Base-by-base conservation (phyloP, 2,113 vertebrate genomes). In the Oxygymnocypris stewartii region DNA sequence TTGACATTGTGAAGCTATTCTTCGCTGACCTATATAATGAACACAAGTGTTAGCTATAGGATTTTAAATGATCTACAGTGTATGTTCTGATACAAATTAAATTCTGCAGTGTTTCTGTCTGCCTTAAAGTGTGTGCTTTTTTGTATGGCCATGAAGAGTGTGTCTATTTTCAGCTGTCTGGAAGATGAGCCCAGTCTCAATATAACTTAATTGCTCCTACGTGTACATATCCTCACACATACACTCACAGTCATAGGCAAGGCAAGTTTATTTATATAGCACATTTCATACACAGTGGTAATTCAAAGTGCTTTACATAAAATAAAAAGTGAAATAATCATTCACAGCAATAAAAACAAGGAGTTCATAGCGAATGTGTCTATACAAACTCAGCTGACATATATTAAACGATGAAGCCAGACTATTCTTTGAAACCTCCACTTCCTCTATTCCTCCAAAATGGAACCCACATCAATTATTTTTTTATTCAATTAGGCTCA, bases 201-300 rank as follows among this genome's bases (percentile, higher is more conserved):
- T 77, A 44, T 87, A 54, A 77, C 80, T 77, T 13, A 31, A 40
- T 18, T 42, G 40, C 59, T 35, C 75, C 75, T 40, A 63, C 79
- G 65, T 76, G 74, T 54, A 85, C 67, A 88, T 69, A 54, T 74
- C 80, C 40, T 80, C 67, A 87, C 44, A 69, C 67, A 86, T 47
- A 78, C 40, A 49, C 57, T 28, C 84, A 65, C 63, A 54, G n/a
- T n/a, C n/a, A n/a, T n/a, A n/a, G n/a, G n/a, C n/a, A n/a, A n/a
- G n/a, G n/a, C n/a, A n/a, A n/a, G n/a, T n/a, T n/a, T n/a, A n/a
- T n/a, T n/a, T n/a, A n/a, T n/a, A n/a, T n/a, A n/a, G n/a, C n/a
- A n/a, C n/a, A n/a, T n/a, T n/a, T n/a, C n/a, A n/a, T n/a, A n/a
- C n/a, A n/a, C n/a, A n/a, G n/a, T n/a, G n/a, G n/a, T n/a, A n/a